These are phyloP conservation scores for Pedicia rivosa DNA, from an alignment of 2,888 invertebrate genomes.

Conservation along the genomic window DNA sequence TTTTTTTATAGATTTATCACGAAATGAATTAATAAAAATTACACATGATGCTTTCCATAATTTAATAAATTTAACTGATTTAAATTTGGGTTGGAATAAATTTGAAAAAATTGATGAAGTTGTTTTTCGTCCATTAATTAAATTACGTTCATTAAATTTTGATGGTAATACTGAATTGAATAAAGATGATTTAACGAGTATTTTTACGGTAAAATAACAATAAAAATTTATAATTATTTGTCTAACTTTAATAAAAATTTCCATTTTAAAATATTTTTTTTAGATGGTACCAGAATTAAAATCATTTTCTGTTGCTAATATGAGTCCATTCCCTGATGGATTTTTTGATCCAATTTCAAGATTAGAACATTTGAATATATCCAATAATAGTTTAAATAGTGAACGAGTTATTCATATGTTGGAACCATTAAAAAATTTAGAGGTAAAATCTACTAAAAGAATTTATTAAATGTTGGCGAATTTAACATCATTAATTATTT, in stretches of 20 bases:
- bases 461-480: too few relatives aligned
- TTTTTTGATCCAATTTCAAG: conserved; percentile 29
- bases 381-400: conserved; percentile 46
- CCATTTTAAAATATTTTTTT: conserved; percentile 1
- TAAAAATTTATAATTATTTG: conserved; percentile 13
- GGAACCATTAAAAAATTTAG: background rate
- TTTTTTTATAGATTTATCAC: conserved; percentile 35
- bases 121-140: conserved; percentile 25
- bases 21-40: conserved; percentile 57
- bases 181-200: conserved; percentile 26
- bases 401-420: background rate
- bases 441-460: too few relatives aligned
- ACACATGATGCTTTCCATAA: conserved; percentile 58
- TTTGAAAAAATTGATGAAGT: conserved; percentile 50
- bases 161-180: conserved; percentile 43
- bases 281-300: conserved; percentile 27
- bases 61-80: conserved; percentile 45
- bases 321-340: conserved; percentile 27
- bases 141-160: conserved; percentile 45
- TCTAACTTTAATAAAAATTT: background rate
- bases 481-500: background rate
- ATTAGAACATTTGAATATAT: conserved; percentile 50
- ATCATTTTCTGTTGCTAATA: conserved; percentile 29
- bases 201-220: conserved; percentile 27
- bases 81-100: conserved; percentile 64